Base-by-base conservation (phyloP, 92 coral and sea anemone genomes). In the Parazoanthus swiftii region DNA sequence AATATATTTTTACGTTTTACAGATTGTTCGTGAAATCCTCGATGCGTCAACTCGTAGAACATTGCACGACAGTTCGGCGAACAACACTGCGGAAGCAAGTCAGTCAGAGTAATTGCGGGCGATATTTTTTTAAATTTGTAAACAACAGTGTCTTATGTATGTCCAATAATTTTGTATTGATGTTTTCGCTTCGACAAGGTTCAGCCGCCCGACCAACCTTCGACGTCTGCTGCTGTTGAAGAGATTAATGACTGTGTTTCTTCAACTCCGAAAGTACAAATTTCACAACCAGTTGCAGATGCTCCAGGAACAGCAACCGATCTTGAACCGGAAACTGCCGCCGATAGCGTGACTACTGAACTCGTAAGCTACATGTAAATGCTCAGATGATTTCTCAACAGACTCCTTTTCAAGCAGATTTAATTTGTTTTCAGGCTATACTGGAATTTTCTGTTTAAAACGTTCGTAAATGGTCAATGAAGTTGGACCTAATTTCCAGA, bases 21-120 rank as follows among this genome's bases (percentile, higher is more conserved):
- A 79, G 65, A 79, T 79, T 79, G 82, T 79, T 79, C 82, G 82
- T 25, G 82, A 79, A 48, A 68, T 79, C 51, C 81, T 79, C 42
- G 68, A 79, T 79, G 82, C 68, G 51, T 79, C 67, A 79, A 48
- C 82, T 2, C 84, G 84, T 71, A 54, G 71, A 80, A 80, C 84
- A 56, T 80, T 56, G 84, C 8, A 80, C 26, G 84, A 54, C 71
- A 80, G 11, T 13, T 11, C 23, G 48, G 4, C 71, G 43, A 71
- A 80, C 71, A 54, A 71, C 71, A 51, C 71, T 56, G 46, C 71
- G n/a, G 46, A 80, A 79, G 37, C 54, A 79, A 80, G 71, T 80
- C 71, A 4, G 71, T 80, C 83, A 29, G 33, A 29, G 33, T 29
- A 29, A 29, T 29, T 29, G 33, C 33, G 33, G 83, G 83, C 54